These are phyloP conservation scores for Gymnogyps californianus DNA, from an alignment of 2,113 vertebrate genomes.

Conservation along the genomic window DNA sequence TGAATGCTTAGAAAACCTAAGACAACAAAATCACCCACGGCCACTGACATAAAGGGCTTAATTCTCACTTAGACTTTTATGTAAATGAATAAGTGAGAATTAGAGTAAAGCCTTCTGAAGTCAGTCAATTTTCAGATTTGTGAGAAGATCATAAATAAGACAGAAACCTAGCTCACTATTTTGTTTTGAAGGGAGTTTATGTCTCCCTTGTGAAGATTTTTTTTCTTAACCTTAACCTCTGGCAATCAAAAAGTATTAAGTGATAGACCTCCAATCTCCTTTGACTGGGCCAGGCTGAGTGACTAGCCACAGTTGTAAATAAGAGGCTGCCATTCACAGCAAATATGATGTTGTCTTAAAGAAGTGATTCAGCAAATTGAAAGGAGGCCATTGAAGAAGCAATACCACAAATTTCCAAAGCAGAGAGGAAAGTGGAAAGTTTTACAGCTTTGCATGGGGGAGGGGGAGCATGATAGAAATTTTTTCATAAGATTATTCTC, in stretches of 20 bases:
- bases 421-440: neutral
- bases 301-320: neutral
- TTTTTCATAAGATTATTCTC: neutral
- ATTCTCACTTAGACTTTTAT: neutral
- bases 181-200: neutral
- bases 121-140: neutral
- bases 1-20: neutral
- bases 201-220: neutral
- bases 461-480: fast-evolving
- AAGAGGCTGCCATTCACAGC: neutral
- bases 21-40: neutral
- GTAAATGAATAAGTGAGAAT: neutral
- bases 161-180: neutral
- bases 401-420: neutral
- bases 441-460: neutral
- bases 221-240: neutral
- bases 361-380: neutral
- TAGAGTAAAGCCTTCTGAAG: neutral
- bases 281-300: neutral
- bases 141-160: neutral
- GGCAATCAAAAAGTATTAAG: neutral
- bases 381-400: neutral
- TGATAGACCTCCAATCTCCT: neutral
- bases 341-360: neutral
- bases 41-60: neutral